Base-by-base conservation (phyloP, 1,140 invertebrate genomes). In the Conopomorpha cramerella region DNA sequence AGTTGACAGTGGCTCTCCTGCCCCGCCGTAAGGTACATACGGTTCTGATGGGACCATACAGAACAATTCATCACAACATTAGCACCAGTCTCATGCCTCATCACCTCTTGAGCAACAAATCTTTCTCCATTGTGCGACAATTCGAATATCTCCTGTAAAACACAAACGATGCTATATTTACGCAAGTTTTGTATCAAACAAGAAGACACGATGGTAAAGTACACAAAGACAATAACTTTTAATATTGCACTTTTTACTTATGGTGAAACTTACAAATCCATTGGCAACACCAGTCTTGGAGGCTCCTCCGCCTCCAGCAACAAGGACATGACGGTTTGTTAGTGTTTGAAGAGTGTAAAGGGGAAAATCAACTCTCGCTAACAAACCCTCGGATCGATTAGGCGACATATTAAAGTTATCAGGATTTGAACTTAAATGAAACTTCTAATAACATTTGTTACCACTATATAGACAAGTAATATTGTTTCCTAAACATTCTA, bases 281-380 rank as follows among this genome's bases (percentile, higher is more conserved):
- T 99, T 98, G 11, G 89, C 86, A 39, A 99, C 90, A 14, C 96
- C 96, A 28, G 95, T 98, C 77, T 95, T 97, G 12, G 93, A 88
- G 11, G 90, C 88, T 31, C 96, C 96, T 36, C 96, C 96, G 31
- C 96, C 96, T 28, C 96, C 96, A 43, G 91, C 95, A 17, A 98
- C 92, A 30, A 98, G 74, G 52, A 98, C 87, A 80, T 98, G 94
- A 40, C 93, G 84, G 74, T 89, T 92, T 16, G 92, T 93, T 18
- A 99, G 77, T 77, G 92, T 90, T 68, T 93, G 88, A 14, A 98
- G 79, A 1, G 88, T 88, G 66, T 97, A 99, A 12, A 95, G 79
- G 0, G 95, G 95, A 79, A 96, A 97, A 84, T 96, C 94, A 19
- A 95, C 88, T 48, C 86, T 83, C 41, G 90, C 89, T 58, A 93